Base-by-base conservation (phyloP, 2,888 invertebrate genomes). In the Troilus luridus region DNA sequence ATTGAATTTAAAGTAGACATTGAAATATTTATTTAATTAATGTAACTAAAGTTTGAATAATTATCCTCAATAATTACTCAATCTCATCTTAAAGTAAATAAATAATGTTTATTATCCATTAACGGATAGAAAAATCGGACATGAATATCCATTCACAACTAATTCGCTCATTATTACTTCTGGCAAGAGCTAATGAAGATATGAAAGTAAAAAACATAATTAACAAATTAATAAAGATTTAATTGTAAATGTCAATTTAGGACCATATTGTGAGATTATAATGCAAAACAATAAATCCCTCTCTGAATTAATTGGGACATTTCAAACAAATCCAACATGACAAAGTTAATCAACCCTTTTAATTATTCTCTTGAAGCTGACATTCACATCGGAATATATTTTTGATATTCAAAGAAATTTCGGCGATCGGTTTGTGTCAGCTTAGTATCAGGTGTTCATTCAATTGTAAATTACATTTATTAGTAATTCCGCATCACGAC, bases 261-360 rank as follows among this genome's bases (percentile, higher is more conserved):
- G 41, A 41, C 27, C 17, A 27, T 19, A 77, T 77, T 77, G 41
- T 41, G 27, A 77, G 72, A 77, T 67, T 27, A 67, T 77, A 77
- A 77, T 77, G 27, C 72, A 1, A 8, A 67, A 77, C 72, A 41
- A 27, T 10, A 77, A 77, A 77, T 77, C 72, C 41, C 41, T 19
- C 0, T 19, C 19, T 27, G 72, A 77, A 77, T 77, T 77, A 77
- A 77, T 77, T 27, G 1, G 72, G 72, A 41, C 14, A 41, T 41
- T 77, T 27, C 12, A 77, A 41, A 41, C 41, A 77, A 77, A 41
- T 27, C 72, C 72, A 77, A 27, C 41, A 41, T 77, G 72, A 77
- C 72, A 77, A 9, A 77, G 41, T 41, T 77, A 77, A 77, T 77
- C 67, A 14, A 77, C 72, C 72, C 72, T 77, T 41, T 77, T 17